A percentile compares a stretch with the other conserved stretches of the same genome.
These are phyloP conservation scores for Esox lucius DNA, from an alignment of 2,797 vertebrate genomes.

Conservation along the genomic window DNA sequence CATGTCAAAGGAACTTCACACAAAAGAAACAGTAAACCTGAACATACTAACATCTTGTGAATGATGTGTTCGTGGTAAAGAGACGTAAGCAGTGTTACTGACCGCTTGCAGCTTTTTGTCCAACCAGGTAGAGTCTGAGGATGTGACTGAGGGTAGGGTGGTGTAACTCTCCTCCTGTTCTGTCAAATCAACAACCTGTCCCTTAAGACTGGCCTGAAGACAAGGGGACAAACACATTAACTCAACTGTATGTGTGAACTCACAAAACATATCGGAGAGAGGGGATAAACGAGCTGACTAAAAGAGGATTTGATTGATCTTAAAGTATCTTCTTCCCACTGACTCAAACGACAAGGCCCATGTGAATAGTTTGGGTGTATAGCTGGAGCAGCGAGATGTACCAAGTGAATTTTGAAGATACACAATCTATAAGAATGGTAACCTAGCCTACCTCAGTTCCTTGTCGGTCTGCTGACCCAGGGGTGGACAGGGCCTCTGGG, in stretches of 20 bases:
- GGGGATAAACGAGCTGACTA: not conserved
- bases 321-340: not conserved
- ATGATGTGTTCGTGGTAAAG: not conserved
- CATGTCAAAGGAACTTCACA: not conserved
- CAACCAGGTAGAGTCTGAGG: conserved; percentile 75
- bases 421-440: not conserved
- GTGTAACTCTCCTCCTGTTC: conserved; percentile 63
- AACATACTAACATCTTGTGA: not conserved
- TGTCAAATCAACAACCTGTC: conserved; percentile 50
- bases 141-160: conserved; percentile 32
- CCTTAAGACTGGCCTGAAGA: conserved; percentile 43
- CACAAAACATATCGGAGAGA: not conserved
- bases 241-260: not conserved
- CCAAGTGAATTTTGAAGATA: not conserved
- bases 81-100: conserved; percentile 45
- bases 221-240: conserved; percentile 9
- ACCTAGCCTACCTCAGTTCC: not conserved
- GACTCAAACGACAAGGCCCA: not conserved
- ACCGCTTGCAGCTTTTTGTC: conserved; percentile 73
- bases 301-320: not conserved
- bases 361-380: not conserved
- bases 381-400: not conserved
- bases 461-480: conserved; percentile 4
- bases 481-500: conserved; percentile 18
- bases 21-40: not conserved